A percentile compares a stretch with the other conserved stretches of the same genome.
Evolutionary conservation across 1,140 invertebrate genomes (phyloP).

Genomic region (Aphaenogaster floridana): DNA sequence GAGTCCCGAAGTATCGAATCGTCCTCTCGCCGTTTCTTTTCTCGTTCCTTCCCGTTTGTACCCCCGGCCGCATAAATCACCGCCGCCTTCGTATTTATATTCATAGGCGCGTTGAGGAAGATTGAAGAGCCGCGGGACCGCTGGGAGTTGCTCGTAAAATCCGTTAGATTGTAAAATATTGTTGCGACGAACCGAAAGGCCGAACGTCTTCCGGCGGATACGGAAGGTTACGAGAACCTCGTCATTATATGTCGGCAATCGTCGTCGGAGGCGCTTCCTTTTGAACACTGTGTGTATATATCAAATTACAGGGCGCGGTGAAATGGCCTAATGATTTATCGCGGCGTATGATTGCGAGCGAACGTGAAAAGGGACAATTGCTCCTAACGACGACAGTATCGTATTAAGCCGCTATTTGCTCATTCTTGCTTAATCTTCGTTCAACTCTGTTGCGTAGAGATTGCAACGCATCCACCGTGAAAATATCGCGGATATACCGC

Average conservation of each 20-base stretch:
- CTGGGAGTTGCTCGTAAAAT: conserved; percentile 82
- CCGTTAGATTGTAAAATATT: conserved; percentile 83
- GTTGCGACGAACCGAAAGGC: conserved; percentile 75
- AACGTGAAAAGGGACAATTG: conserved; percentile 33
- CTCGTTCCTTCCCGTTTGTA: conserved; percentile 33
- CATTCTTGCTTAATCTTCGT: conserved; percentile 22
- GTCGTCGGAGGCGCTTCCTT: background rate
- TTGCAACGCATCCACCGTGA: background rate
- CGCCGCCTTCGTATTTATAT: conserved; percentile 82
- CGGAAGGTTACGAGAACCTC: conserved; percentile 57
- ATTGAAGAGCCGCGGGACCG: conserved; percentile 81
- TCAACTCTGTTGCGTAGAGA: conserved; percentile 6
- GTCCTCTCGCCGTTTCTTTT: conserved; percentile 30
- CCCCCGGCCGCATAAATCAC: conserved; percentile 82
- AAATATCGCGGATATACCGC: background rate
- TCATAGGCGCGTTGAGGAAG: conserved; percentile 83
- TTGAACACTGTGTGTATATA: conserved; percentile 40
- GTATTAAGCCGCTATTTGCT: conserved; percentile 34
- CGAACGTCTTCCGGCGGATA: conserved; percentile 64
- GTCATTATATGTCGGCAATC: conserved; percentile 37
- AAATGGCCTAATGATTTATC: conserved; percentile 58
- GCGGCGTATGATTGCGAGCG: background rate
- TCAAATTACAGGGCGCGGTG: conserved; percentile 41
- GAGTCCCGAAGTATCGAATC: conserved; percentile 79
- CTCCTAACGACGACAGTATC: conserved; percentile 17